Percentiles rank a stretch among this genome's conserved stretches.
Evolutionary conservation across 1,140 invertebrate genomes (phyloP).

Genomic region (Drosophila equinoxialis): DNA sequence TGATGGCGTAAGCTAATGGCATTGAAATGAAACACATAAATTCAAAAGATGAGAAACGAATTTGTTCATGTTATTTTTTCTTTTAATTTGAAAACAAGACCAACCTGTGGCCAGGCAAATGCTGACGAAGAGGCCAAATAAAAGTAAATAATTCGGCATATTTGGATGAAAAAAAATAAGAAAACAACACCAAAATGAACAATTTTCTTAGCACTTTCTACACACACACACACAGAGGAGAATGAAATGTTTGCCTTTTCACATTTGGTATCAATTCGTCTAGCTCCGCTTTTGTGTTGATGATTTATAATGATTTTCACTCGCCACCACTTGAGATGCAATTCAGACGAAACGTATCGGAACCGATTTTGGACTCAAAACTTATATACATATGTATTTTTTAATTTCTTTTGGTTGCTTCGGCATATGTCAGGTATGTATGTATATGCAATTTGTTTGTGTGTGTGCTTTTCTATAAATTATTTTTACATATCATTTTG

Average conservation of each 20-base stretch:
- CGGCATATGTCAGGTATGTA: constrained; percentile 2
- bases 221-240: constrained; percentile 7
- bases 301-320: constrained; percentile 59
- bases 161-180: constrained; percentile 11
- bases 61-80: constrained; percentile 33
- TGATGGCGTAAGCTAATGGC: constrained; percentile 75
- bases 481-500: constrained; percentile 53
- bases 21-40: constrained; percentile 53
- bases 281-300: constrained; percentile 18
- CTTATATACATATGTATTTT: not conserved
- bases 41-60: constrained; percentile 18
- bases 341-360: constrained; percentile 45
- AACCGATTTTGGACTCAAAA: constrained; percentile 49
- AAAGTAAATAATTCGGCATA: constrained; percentile 70
- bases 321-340: constrained; percentile 38
- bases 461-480: constrained; percentile 41
- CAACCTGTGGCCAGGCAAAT: constrained; percentile 60
- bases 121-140: constrained; percentile 49
- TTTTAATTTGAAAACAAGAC: constrained; percentile 24
- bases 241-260: constrained; percentile 38
- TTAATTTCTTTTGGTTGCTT: constrained; percentile 11
- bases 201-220: not conserved
- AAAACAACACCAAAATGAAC: constrained; percentile 4
- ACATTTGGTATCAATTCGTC: not conserved
- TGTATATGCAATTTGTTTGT: not conserved